A percentile compares a stretch with the other conserved stretches of the same genome.
Evolutionary conservation across 2,888 invertebrate genomes (phyloP).

Genomic region (Pasiphila rectangulata): DNA sequence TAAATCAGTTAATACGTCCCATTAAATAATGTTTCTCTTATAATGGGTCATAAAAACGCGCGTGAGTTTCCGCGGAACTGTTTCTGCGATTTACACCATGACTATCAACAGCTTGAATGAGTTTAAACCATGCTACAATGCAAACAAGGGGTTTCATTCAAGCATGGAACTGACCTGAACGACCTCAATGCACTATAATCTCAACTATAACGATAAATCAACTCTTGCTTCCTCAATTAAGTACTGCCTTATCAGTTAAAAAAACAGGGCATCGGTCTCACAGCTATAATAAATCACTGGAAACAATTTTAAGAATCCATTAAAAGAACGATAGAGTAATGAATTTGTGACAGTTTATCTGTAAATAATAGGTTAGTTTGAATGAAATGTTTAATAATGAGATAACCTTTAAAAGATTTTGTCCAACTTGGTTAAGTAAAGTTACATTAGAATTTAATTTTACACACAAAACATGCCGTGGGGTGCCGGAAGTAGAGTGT

Average conservation of each 20-base stretch:
- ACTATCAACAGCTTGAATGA: not conserved
- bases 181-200: constrained; percentile 26
- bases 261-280: constrained; percentile 44
- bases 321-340: constrained; percentile 53
- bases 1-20: too few species aligned
- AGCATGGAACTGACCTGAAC: constrained; percentile 45
- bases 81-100: not conserved
- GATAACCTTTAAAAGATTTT: not conserved
- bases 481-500: too few species aligned
- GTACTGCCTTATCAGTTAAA: constrained; percentile 60
- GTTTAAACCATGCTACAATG: constrained; percentile 10
- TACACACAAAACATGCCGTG: too few species aligned
- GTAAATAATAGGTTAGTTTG: constrained; percentile 9
- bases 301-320: constrained; percentile 52
- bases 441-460: too few species aligned
- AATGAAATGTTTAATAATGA: not conserved
- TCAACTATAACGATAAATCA: constrained; percentile 50
- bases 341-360: constrained; percentile 44
- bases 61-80: not conserved
- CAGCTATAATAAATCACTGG: constrained; percentile 64
- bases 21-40: too few species aligned
- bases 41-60: too few species aligned
- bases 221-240: constrained; percentile 52
- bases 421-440: too few species aligned
- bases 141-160: constrained; percentile 38